These are phyloP conservation scores for Lamellibrachia columna DNA, from an alignment of 2,888 invertebrate species.

Conservation along the genomic window DNA sequence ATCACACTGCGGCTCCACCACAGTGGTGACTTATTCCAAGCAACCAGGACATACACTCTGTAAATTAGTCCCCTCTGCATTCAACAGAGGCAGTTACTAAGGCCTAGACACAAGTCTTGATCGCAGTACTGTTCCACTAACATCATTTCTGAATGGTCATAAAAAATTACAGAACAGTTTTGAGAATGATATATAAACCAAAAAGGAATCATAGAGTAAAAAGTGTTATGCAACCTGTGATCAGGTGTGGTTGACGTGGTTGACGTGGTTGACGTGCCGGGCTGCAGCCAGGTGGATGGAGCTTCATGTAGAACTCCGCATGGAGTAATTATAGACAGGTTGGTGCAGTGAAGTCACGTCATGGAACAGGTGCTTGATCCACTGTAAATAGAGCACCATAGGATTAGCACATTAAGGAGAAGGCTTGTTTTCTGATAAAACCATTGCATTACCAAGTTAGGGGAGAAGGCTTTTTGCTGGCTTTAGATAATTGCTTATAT, in stretches of 20 bases:
- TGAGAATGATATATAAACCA: background rate
- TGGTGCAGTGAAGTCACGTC: background rate
- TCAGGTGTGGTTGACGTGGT: background rate
- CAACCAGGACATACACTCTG: background rate
- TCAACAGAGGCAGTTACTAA: background rate
- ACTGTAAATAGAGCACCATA: background rate
- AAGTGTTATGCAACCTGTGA: background rate
- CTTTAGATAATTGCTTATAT: no score
- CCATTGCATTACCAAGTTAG: no score
- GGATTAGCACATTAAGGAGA: background rate
- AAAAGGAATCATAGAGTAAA: background rate
- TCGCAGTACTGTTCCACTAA: no score
- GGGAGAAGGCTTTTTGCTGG: no score
- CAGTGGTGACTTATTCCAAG: background rate
- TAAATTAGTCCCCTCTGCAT: background rate
- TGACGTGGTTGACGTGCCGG: background rate
- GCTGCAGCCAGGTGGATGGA: no score
- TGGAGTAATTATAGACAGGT: background rate
- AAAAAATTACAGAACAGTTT: background rate
- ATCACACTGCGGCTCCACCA: background rate
- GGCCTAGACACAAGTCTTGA: no score
- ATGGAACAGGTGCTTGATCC: background rate
- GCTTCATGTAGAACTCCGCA: background rate
- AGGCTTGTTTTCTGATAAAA: no score
- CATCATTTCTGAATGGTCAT: background rate